These are phyloP conservation scores for Notarius lentiginosus DNA, from an alignment of 2,113 vertebrate species.

Conservation along the genomic window DNA sequence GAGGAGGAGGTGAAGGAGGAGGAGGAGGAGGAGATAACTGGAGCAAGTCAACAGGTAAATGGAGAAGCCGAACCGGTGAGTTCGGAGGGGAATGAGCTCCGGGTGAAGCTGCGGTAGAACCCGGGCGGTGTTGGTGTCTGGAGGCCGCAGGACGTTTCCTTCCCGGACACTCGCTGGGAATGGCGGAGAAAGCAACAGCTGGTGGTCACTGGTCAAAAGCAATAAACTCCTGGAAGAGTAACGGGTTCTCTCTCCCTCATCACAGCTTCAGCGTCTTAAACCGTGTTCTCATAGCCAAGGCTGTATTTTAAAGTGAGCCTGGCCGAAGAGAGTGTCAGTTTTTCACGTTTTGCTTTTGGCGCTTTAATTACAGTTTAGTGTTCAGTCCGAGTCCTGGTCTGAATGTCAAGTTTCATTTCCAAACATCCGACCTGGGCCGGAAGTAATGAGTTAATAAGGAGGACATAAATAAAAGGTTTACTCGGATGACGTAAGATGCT, in stretches of 20 bases:
- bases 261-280: background rate
- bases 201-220: background rate
- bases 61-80: background rate
- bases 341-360: background rate
- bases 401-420: background rate
- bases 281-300: background rate
- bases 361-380: background rate
- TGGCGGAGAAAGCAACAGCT: background rate
- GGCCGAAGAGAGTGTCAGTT: background rate
- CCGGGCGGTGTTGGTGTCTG: background rate
- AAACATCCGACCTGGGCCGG: background rate
- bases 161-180: background rate
- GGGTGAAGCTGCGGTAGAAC: background rate
- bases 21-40: slow-evolving; percentile 20
- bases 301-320: background rate
- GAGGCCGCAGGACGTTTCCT: background rate
- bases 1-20: background rate
- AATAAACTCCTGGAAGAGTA: background rate
- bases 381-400: background rate
- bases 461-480: background rate
- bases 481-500: background rate
- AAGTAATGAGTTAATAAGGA: background rate
- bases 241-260: background rate
- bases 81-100: background rate
- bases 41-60: slow-evolving; percentile 60